A percentile compares a stretch with the other conserved stretches of the same genome.
phyloP scores from a whole-genome alignment of 2,113 vertebrate species.

The Nibea albiflora region DNA sequence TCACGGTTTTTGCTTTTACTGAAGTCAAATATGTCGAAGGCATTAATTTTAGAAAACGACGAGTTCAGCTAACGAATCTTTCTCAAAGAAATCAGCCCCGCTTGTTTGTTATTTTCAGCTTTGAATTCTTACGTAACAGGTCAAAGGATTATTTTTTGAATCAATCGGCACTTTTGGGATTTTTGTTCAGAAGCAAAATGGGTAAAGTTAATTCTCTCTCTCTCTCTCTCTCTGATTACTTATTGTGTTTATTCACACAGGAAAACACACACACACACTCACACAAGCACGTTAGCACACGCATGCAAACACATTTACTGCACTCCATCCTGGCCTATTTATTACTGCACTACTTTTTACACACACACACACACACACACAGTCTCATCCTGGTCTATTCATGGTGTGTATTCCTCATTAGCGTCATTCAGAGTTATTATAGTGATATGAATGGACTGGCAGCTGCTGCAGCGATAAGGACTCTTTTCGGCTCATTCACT shows the following conservation, averaged over 20 bases:
- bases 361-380: neutral
- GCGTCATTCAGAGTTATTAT: conserved; percentile 64
- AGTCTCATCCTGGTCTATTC: conserved; percentile 46
- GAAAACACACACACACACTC: conserved; percentile 13
- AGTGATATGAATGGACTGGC: conserved; percentile 65
- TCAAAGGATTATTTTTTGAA: conserved; percentile 26
- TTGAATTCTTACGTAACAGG: conserved; percentile 18
- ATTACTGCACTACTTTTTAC: conserved; percentile 4
- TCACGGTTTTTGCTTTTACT: neutral
- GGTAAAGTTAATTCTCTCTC: conserved; percentile 15
- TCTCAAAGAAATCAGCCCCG: neutral
- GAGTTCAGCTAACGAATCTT: neutral
- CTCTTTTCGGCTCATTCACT: conserved; percentile 30
- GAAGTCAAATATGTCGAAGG: neutral
- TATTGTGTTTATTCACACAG: conserved; percentile 36
- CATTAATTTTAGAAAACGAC: neutral
- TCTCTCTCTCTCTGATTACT: conserved; percentile 34
- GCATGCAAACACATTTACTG: conserved; percentile 3
- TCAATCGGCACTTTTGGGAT: neutral
- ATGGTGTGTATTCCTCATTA: conserved; percentile 62
- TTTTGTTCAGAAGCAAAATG: conserved; percentile 3
- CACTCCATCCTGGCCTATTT: conserved; percentile 42
- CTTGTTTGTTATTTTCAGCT: conserved; percentile 10
- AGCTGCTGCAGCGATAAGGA: conserved; percentile 64
- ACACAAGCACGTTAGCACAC: neutral